Percentiles rank a stretch among this genome's conserved stretches.
Conservation (phyloP, 2,113 vertebrate genomes). For the Microcebus jonahi region DNA sequence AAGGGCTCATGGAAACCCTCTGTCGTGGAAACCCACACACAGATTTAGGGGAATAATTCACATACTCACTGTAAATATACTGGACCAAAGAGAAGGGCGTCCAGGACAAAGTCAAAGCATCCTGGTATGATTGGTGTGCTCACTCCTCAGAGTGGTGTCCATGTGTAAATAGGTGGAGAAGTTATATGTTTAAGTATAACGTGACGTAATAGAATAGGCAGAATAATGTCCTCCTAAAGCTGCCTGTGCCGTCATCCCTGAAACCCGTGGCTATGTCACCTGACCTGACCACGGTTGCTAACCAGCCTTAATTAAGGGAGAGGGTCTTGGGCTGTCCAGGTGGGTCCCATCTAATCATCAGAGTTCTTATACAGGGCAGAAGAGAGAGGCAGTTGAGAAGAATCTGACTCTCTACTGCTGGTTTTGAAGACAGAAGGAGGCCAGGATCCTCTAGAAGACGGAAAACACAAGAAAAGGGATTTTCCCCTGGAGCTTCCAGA, state of each 20-base stretch:
- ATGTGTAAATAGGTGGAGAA: background rate
- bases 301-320: background rate
- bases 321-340: background rate
- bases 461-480: background rate
- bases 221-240: too few relatives aligned
- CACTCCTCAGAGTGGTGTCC: accelerated
- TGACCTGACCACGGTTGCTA: background rate
- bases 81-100: accelerated
- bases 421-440: background rate
- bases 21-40: accelerated
- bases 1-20: too few relatives aligned
- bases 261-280: accelerated
- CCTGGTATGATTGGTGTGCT: accelerated
- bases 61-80: accelerated
- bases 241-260: accelerated
- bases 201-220: background rate
- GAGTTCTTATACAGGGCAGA: too few relatives aligned
- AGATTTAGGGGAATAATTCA: accelerated
- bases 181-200: accelerated
- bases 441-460: accelerated
- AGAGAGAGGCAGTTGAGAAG: background rate
- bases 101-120: background rate
- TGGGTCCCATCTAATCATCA: too few relatives aligned
- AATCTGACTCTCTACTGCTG: accelerated
- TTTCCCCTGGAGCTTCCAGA: background rate